Evolutionary conservation across 2,113 vertebrate genomes (phyloP).

Genomic region (Callospermophilus lateralis): DNA sequence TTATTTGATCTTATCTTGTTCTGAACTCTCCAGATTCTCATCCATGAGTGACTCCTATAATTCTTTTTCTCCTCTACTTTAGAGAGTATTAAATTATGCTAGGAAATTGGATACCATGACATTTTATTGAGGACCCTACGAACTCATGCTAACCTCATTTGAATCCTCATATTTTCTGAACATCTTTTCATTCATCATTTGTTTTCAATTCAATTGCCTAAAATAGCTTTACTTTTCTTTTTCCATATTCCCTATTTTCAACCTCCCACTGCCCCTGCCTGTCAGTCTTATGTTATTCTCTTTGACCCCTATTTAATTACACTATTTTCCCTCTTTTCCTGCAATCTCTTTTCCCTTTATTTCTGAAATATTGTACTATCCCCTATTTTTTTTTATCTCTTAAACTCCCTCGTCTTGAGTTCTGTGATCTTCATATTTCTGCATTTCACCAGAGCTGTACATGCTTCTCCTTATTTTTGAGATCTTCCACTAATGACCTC

Average conservation of each 20-base stretch:
- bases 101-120: neutral
- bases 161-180: neutral
- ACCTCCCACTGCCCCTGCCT: neutral
- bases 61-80: neutral
- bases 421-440: neutral
- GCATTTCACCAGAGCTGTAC: neutral
- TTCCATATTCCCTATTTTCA: neutral
- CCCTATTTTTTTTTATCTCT: neutral
- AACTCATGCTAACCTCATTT: neutral
- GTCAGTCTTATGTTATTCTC: neutral
- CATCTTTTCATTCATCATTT: neutral
- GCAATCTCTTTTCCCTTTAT: neutral
- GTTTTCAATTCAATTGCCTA: neutral
- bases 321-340: neutral
- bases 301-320: neutral
- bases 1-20: neutral
- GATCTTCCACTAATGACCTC: neutral
- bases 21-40: neutral
- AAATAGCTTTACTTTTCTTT: neutral
- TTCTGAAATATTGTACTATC: constrained; percentile 4
- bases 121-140: neutral
- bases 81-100: neutral
- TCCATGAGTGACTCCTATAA: neutral
- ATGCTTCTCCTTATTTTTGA: neutral
- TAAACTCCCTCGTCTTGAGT: neutral